Evolutionary conservation across 2,113 vertebrate species (phyloP).

Genomic region (Nymphicus hollandicus): DNA sequence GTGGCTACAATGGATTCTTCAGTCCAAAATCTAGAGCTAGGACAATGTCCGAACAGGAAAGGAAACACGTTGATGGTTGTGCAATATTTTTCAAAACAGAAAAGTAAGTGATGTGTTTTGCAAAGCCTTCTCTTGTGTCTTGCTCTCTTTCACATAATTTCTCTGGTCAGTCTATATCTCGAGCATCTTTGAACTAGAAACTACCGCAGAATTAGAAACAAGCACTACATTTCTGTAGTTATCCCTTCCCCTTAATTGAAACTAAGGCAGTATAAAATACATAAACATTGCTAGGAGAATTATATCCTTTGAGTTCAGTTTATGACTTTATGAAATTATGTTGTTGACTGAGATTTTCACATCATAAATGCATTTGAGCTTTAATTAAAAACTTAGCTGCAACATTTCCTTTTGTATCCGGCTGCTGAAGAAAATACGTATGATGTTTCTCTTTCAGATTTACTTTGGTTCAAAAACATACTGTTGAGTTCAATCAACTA

Average conservation of each 20-base stretch:
- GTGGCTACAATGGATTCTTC: constrained; percentile 97
- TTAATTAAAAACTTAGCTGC: not conserved
- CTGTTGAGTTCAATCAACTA: constrained; percentile 98
- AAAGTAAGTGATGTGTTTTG: constrained; percentile 79
- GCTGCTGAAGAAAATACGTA: not conserved
- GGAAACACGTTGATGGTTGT: constrained; percentile 96
- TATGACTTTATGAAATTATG: not conserved
- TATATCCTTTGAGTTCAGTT: not conserved
- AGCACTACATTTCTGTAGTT: not conserved
- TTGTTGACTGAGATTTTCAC: not conserved
- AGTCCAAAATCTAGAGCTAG: constrained; percentile 97
- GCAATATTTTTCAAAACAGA: constrained; percentile 96
- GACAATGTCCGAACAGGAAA: constrained; percentile 97
- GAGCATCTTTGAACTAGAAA: not conserved
- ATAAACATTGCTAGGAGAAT: not conserved
- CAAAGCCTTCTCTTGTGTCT: not conserved
- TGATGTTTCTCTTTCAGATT: constrained; percentile 80
- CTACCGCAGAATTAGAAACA: not conserved
- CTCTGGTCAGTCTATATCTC: not conserved
- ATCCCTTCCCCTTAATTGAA: not conserved
- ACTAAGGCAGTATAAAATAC: not conserved
- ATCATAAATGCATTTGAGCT: not conserved
- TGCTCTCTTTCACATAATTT: not conserved
- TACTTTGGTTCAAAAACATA: constrained; percentile 95
- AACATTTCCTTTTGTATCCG: not conserved